A percentile compares a stretch with the other conserved stretches of the same genome.
Conservation (phyloP, 2,888 invertebrate species). For the Melitaea athalia region DNA sequence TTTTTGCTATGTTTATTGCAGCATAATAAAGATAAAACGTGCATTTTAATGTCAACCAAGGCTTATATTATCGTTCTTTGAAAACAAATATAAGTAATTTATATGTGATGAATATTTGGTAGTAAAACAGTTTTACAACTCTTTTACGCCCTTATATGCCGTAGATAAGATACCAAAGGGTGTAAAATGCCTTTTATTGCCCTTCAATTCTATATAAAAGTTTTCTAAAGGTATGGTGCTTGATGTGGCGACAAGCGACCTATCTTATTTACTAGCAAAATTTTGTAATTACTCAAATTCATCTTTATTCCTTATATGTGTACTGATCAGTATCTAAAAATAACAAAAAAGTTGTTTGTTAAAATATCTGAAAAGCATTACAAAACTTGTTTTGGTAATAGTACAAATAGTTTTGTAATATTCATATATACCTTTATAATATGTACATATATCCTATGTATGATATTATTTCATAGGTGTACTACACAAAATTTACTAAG, state of each 20-base stretch:
- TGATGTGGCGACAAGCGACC: conserved; percentile 12
- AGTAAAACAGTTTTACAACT: conserved; percentile 31
- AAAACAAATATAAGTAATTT: conserved; percentile 3
- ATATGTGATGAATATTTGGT: conserved; percentile 25
- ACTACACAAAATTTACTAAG: too few species aligned
- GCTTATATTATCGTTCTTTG: background rate
- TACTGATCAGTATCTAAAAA: too few species aligned
- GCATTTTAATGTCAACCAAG: background rate
- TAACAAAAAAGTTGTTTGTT: too few species aligned
- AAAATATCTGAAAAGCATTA: too few species aligned
- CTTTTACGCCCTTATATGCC: conserved; percentile 20
- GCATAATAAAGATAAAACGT: background rate
- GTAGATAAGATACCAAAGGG: conserved; percentile 40
- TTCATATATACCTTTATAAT: too few species aligned
- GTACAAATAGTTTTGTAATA: too few species aligned
- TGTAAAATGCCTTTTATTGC: conserved; percentile 44
- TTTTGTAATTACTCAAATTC: too few species aligned
- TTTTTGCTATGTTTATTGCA: too few species aligned
- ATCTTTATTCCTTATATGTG: too few species aligned
- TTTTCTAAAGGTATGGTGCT: conserved; percentile 22
- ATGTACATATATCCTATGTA: too few species aligned
- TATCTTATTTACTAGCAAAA: background rate
- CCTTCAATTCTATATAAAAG: conserved; percentile 46
- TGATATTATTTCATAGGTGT: too few species aligned
- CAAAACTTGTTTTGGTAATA: too few species aligned